Conservation (phyloP, 2,888 invertebrate species). For the Ganaspis brasiliensis region DNA sequence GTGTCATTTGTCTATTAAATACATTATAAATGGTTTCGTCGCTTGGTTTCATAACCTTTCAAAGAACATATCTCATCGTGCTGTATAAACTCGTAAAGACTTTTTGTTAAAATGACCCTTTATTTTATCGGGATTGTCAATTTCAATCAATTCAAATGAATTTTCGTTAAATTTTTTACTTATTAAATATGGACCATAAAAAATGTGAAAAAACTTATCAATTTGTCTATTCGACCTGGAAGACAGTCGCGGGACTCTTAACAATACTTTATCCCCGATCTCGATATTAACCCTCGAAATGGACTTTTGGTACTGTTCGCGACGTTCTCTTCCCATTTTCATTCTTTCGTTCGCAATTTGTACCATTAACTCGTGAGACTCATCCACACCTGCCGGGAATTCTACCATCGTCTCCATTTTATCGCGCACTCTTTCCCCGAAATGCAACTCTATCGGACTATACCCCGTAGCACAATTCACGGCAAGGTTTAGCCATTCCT, state of each 20-base stretch:
- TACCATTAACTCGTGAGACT: slow-evolving; percentile 42
- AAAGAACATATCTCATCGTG: no score
- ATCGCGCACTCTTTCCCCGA: slow-evolving; percentile 37
- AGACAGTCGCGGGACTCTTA: neutral
- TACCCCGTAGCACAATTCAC: slow-evolving; percentile 45
- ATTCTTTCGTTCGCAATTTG: slow-evolving; percentile 43
- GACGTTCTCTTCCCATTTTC: slow-evolving; percentile 37
- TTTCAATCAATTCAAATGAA: neutral
- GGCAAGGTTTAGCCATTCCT: slow-evolving; percentile 48
- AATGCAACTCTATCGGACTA: slow-evolving; percentile 47
- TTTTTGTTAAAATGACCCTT: neutral
- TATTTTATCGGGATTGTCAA: neutral
- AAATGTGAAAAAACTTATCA: neutral
- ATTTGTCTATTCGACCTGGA: neutral
- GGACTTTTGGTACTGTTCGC: slow-evolving; percentile 41
- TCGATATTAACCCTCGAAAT: slow-evolving; percentile 39
- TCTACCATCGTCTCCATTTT: slow-evolving; percentile 44
- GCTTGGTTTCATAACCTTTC: no score
- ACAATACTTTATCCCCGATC: slow-evolving; percentile 46
- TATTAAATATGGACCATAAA: neutral
- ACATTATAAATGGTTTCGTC: no score
- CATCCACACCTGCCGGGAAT: slow-evolving; percentile 30
- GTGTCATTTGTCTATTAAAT: no score
- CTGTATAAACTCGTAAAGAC: no score
- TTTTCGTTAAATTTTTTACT: neutral